A percentile compares a stretch with the other conserved stretches of the same genome.
Conservation (phyloP, 2,888 invertebrate genomes). For the Anthrax anthrax region DNA sequence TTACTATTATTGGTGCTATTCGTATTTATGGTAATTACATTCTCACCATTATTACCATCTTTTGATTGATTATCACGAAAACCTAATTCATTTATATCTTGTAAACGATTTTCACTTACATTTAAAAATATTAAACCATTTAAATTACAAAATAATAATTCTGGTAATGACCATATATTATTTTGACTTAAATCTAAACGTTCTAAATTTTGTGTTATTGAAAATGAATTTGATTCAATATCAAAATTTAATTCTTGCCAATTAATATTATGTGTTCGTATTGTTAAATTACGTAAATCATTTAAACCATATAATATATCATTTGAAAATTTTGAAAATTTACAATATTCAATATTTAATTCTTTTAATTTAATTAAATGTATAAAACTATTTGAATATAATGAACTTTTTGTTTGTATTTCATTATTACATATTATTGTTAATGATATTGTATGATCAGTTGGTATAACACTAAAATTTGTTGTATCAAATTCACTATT, state of each 20-base stretch:
- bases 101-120: conserved; percentile 73
- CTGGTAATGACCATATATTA: conserved; percentile 81
- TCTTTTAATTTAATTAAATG: conserved; percentile 68
- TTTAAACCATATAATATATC: conserved; percentile 65
- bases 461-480: conserved; percentile 74
- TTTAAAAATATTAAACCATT: conserved; percentile 67
- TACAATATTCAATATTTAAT: conserved; percentile 72
- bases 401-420: conserved; percentile 62
- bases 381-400: conserved; percentile 62
- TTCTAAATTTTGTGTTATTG: conserved; percentile 62
- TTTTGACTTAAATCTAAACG: conserved; percentile 73
- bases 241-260: conserved; percentile 76
- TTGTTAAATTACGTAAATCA: conserved; percentile 69
- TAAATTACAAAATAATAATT: conserved; percentile 69
- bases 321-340: conserved; percentile 67
- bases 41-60: conserved; percentile 17
- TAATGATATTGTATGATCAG: conserved; percentile 66
- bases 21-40: not conserved
- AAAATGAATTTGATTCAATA: conserved; percentile 63
- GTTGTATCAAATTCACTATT: conserved; percentile 80
- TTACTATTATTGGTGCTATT: not conserved
- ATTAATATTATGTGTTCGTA: conserved; percentile 70
- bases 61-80: conserved; percentile 46
- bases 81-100: conserved; percentile 75
- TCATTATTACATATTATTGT: conserved; percentile 64